These are phyloP conservation scores for Trogon surrucura DNA, from an alignment of 2,113 vertebrate genomes.

Conservation along the genomic window DNA sequence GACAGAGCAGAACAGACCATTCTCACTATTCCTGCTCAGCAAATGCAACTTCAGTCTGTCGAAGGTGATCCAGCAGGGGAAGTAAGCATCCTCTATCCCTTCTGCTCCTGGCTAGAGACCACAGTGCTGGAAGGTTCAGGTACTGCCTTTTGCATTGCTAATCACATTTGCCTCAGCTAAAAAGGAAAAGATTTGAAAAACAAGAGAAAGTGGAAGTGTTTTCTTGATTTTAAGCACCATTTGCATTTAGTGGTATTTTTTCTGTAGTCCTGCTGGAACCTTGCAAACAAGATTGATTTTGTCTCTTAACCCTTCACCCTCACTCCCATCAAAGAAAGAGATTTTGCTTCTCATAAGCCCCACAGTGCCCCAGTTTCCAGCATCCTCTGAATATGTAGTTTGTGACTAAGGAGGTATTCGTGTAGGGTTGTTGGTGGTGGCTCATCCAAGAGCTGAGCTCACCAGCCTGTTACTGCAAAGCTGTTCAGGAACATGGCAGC, in stretches of 20 bases:
- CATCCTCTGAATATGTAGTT: background rate
- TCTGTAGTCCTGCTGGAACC: background rate
- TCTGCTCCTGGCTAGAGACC: background rate
- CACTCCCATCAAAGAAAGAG: background rate
- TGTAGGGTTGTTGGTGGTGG: background rate
- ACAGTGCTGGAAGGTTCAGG: background rate
- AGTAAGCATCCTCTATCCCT: background rate
- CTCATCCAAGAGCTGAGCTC: background rate
- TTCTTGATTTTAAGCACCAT: background rate
- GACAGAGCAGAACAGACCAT: background rate
- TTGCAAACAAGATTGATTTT: background rate
- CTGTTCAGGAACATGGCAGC: background rate
- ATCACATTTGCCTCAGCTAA: background rate
- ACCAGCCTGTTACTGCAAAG: background rate
- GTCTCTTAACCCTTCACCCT: background rate
- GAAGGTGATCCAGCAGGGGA: background rate
- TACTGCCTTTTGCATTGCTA: background rate
- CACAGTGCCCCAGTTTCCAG: accelerated
- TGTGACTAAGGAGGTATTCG: background rate
- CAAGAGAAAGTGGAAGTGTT: background rate
- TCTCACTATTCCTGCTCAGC: background rate
- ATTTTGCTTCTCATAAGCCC: background rate
- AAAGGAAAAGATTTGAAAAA: background rate
- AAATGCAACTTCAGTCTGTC: background rate
- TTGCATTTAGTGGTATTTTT: background rate